Evolutionary conservation across 2,113 vertebrate species (phyloP), one percentile per base, ranked within the genome.

Genomic region (Microcebus griseorufus): DNA sequence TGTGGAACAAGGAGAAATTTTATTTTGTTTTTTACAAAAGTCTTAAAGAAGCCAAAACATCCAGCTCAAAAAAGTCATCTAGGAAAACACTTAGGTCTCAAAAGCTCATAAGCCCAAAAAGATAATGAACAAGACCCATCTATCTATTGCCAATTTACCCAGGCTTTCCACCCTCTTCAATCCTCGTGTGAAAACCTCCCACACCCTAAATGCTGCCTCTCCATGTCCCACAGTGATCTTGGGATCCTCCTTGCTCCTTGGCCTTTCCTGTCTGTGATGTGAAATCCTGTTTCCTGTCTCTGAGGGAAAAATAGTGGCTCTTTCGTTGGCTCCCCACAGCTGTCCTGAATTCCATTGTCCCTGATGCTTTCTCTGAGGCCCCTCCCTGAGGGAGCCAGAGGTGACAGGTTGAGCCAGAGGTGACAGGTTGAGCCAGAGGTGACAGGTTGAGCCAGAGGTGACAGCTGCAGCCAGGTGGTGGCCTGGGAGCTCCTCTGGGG

Each of bases 371-470:
- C 39, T 48, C n/a, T 18, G 4, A 62, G 32, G 32, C 25, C 25
- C 53, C 55, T n/a, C 22, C 60, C 60, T 25, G 53, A 42, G 7
- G 22, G 4, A 69, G 14, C 2, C 6, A 9, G 2, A 14, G 3
- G 8, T 2, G 39, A 9, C 9, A 22, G 11, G 3, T 32, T 42
- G 42, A 42, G 42, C 42, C 42, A 42, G 42, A 42, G 42, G 42
- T 42, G 6, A 22, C 0, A 2, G 16, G 37, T 37, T 37, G 4
- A 69, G 14, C 2, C 6, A 9, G 2, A 14, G 3, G 8, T 2
- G 39, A 9, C 9, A 22, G 11, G 3, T 32, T 42, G 42, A 42
- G 42, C 42, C 42, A 42, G 42, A 5, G 42, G 42, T 42, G 6
- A 22, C 0, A 2, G 16, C 9, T 64, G 13, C 14, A 16, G 22